Base-by-base conservation (phyloP, 2,888 invertebrate species). In the Hipparchia semele region DNA sequence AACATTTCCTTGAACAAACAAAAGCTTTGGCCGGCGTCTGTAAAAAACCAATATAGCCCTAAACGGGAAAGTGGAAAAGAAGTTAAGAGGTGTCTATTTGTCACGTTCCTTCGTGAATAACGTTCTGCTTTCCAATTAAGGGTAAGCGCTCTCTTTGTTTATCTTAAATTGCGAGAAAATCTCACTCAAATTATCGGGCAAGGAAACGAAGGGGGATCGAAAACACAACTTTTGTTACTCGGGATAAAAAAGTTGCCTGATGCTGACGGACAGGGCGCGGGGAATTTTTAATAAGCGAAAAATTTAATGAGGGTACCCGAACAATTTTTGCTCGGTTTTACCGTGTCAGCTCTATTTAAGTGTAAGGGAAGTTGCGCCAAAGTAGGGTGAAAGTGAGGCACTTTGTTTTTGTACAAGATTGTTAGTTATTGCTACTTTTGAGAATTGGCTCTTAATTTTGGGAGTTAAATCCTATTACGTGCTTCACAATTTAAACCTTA, bases 71-170 rank as follows among this genome's bases (percentile, higher is more conserved):
- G 90, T 90, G 91, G 91, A 89, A 92, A 94, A 93, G 92, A 94
- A 94, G 92, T 93, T 93, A 93, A 94, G 93, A 94, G 93, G 92
- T 93, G 93, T 94, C 93, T 93, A 93, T 94, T 94, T 94, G 93
- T 94, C 93, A 94, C 93, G 93, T 93, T 92, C 87, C 90, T 90
- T 92, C 91, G 91, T 90, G 92, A 92, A 90, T 90, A 90, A 91
- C 90, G 91, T 84, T 92, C 92, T 91, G 94, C 94, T 93, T 92
- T 92, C 93, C 94, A 94, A 94, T 94, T 94, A 94, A 94, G 94
- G 91, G 90, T 93, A 92, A 93, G 92, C 92, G 91, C 88, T 90
- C 93, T 90, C 93, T 93, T 94, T 94, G 94, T 94, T 94, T 94
- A 94, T 94, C 93, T 94, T 93, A 93, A 93, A 93, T 92, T 93